Evolutionary conservation across 2,888 invertebrate genomes (phyloP).

Genomic region (Cryptophagus acutangulus): DNA sequence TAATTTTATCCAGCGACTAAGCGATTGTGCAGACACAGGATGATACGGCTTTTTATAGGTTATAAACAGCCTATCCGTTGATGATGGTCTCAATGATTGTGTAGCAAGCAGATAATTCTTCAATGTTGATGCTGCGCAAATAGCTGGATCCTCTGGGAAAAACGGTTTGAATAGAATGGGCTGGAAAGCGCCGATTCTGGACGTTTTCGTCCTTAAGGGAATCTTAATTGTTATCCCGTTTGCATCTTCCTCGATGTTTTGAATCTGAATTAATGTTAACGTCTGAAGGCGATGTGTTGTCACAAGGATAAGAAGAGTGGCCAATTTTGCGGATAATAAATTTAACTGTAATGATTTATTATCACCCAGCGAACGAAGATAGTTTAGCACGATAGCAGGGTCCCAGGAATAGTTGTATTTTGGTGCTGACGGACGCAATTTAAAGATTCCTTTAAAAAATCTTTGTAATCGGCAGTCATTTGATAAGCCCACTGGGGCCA

Average conservation of each 20-base stretch:
- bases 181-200: constrained; percentile 13
- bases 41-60: constrained; percentile 15
- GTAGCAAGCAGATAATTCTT: constrained; percentile 12
- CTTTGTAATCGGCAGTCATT: too few species aligned
- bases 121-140: constrained; percentile 16
- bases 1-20: constrained; percentile 19
- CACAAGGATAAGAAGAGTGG: constrained; percentile 11
- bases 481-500: too few species aligned
- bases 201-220: constrained; percentile 13
- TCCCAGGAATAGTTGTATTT: too few species aligned
- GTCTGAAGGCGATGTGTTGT: constrained; percentile 19
- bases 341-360: too few species aligned
- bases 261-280: constrained; percentile 13
- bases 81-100: constrained; percentile 6
- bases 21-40: constrained; percentile 12
- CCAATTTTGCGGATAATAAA: constrained; percentile 12
- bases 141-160: constrained; percentile 8
- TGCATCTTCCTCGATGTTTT: constrained; percentile 5
- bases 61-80: constrained; percentile 7
- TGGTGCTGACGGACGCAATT: too few species aligned
- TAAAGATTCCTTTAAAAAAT: too few species aligned
- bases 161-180: constrained; percentile 19
- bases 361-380: too few species aligned
- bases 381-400: too few species aligned
- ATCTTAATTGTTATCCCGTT: constrained; percentile 14